A percentile compares a stretch with the other conserved stretches of the same genome.
Conservation (phyloP, 2,113 vertebrate genomes). For the Myanophis thanlyinensis region DNA sequence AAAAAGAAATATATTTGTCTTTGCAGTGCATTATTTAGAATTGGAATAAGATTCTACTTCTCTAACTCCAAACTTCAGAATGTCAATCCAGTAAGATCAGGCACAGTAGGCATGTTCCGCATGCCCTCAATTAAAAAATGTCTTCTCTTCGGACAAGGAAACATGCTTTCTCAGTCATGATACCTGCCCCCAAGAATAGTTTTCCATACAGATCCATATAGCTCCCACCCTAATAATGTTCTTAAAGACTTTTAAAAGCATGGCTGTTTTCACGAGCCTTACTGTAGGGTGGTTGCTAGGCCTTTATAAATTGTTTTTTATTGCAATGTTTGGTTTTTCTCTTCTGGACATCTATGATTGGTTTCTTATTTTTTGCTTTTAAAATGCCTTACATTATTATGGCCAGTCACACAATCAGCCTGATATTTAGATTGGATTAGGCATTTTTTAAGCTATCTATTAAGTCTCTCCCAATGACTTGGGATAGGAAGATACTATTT, state of each 20-base stretch:
- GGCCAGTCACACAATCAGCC: background rate
- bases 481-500: background rate
- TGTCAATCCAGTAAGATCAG: background rate
- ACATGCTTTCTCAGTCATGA: background rate
- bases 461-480: background rate
- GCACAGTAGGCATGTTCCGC: background rate
- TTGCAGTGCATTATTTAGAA: background rate
- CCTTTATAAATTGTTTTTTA: background rate
- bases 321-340: background rate
- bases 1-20: background rate
- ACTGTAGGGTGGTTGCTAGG: background rate
- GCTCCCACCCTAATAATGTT: background rate
- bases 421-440: background rate
- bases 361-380: background rate
- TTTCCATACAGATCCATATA: background rate
- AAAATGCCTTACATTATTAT: background rate
- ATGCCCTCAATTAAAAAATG: background rate
- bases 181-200: background rate
- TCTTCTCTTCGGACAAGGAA: background rate
- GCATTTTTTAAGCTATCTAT: background rate
- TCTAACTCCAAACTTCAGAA: background rate
- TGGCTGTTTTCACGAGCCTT: background rate
- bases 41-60: background rate
- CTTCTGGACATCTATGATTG: background rate
- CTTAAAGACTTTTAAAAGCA: background rate